These are phyloP conservation scores for Morphnarchus princeps DNA, from an alignment of 2,113 vertebrate genomes.

Conservation along the genomic window DNA sequence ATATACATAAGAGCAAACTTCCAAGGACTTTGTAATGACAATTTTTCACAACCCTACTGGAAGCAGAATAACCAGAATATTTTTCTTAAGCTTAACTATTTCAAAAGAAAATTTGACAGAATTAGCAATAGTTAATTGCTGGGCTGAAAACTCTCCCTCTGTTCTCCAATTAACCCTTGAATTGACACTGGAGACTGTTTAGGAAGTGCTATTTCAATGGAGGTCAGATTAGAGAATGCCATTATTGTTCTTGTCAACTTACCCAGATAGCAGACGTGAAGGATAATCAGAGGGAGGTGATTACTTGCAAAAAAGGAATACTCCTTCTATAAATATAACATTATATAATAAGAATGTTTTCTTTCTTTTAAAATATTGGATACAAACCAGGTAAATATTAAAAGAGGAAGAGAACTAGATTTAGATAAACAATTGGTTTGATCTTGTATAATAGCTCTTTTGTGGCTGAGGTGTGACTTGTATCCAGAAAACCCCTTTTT, in stretches of 20 bases:
- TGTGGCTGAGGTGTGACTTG: background rate
- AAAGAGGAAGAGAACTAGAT: background rate
- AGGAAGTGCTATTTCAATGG: background rate
- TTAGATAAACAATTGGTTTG: background rate
- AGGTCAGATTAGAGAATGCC: background rate
- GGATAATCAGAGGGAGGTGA: background rate
- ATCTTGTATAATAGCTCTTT: background rate
- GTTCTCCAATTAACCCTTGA: background rate
- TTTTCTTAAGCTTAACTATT: background rate
- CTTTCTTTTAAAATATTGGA: background rate
- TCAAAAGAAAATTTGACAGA: background rate
- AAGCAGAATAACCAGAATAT: background rate
- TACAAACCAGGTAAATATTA: background rate
- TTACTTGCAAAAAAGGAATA: background rate
- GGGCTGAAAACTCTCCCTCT: background rate
- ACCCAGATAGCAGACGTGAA: background rate
- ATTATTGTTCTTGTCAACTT: background rate
- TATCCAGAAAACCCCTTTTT: background rate
- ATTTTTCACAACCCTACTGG: background rate
- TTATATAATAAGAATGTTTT: background rate
- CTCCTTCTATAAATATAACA: background rate
- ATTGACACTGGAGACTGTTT: background rate
- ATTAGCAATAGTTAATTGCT: background rate
- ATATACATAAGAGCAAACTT: background rate
- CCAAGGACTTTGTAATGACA: slow-evolving; percentile 53